A percentile compares a stretch with the other conserved stretches of the same genome.
Conservation (phyloP, 64 coral and sea anemone species). For the Platygyra sinensis region DNA sequence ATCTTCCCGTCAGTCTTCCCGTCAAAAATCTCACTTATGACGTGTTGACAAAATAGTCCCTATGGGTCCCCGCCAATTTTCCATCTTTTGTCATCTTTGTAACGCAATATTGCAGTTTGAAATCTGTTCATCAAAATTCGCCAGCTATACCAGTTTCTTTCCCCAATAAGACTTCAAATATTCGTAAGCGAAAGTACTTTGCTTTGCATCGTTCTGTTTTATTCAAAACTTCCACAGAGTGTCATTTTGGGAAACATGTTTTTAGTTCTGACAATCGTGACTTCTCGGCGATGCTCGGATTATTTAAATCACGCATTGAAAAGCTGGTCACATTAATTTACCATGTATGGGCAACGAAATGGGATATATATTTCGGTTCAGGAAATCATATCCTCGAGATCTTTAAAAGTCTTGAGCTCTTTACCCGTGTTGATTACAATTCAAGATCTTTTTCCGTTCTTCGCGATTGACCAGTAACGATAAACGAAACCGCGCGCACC, state of each 20-base stretch:
- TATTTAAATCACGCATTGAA: background rate
- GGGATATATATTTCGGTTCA: background rate
- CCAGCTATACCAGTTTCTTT: background rate
- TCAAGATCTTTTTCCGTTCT: no score
- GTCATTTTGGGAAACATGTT: background rate
- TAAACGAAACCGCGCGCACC: no score
- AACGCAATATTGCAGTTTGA: background rate
- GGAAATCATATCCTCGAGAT: no score
- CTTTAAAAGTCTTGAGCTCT: no score
- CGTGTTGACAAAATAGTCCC: background rate
- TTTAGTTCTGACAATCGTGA: background rate
- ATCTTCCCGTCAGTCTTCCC: no score
- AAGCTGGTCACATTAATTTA: background rate
- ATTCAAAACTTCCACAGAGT: background rate
- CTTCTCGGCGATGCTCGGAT: background rate
- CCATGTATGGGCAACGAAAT: conserved; percentile 18
- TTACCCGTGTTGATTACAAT: no score
- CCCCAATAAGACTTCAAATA: background rate
- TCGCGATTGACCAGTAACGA: no score
- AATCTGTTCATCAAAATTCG: background rate
- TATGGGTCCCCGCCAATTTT: background rate
- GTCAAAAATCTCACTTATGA: background rate
- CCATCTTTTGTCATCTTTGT: background rate
- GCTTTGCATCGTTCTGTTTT: background rate
- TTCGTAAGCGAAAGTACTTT: background rate